Base-by-base conservation (phyloP, 2,113 vertebrate genomes). In the Ranitomeya imitator region DNA sequence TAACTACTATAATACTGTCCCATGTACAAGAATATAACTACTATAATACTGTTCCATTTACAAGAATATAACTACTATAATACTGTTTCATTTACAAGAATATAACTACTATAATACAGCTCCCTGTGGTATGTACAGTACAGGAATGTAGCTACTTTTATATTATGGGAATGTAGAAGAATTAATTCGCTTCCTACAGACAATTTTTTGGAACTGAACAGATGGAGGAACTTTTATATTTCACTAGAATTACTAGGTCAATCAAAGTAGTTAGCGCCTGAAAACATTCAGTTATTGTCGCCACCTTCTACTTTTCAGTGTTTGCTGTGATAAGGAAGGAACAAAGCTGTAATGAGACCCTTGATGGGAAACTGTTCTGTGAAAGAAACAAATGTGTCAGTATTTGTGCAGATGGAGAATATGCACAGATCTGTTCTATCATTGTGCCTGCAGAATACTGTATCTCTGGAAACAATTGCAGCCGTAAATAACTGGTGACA, bases 1-100 rank as follows among this genome's bases (percentile, higher is more conserved):
- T 74, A 69, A 26, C 65, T 69, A 26, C 67, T 26, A 69, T 69
- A 69, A 67, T 67, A 67, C 63, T 67, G 21, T 31, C 71, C 71
- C 45, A 74, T 74, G 7, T 51, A 74, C 15, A 74, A 74, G 71
- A 74, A 74, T 51, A 74, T 74, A 74, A 74, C 71, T 74, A 74
- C 31, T 74, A 74, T 74, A 74, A 74, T 45, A 74, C n/a, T 69
- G 23, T n/a, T 12, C 8, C 4, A 37, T 37, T 4, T 37, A 4
- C 37, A 37, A 4, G 37, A 37, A 2, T 4, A 37, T 37, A 37
- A 26, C 67, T 26, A 69, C 65, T 69, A 69, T 26, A 69, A 69
- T 69, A 69, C 67, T 69, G 23, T 31, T 3, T 31, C 71, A 74
- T 74, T 0, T 51, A 74, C 15, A 45, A 45, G 71, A 74, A 74